Evolutionary conservation across 1,140 invertebrate species (phyloP).

Genomic region (Xylocopa sonorina): DNA sequence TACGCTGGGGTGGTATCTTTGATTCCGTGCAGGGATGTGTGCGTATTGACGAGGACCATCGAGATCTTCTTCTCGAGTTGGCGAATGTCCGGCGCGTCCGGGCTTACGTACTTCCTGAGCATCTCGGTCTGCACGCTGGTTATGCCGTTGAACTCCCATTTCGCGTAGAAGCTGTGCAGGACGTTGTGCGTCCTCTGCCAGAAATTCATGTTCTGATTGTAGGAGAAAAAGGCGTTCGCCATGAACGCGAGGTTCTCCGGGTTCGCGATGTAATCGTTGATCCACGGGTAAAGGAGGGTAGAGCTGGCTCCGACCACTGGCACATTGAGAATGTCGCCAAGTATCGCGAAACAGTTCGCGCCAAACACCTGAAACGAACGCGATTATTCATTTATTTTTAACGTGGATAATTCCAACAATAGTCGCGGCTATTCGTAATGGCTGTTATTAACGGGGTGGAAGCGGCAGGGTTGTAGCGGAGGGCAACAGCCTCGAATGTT

Average conservation of each 20-base stretch:
- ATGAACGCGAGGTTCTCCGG: slow-evolving; percentile 84
- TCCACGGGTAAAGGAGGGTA: slow-evolving; percentile 84
- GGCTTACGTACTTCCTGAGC: slow-evolving; percentile 76
- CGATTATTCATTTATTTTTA: too few relatives aligned
- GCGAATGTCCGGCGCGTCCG: slow-evolving; percentile 72
- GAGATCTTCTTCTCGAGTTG: slow-evolving; percentile 80
- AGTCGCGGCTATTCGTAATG: too few relatives aligned
- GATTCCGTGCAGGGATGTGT: slow-evolving; percentile 81
- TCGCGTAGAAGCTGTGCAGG: slow-evolving; percentile 45
- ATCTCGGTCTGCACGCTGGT: slow-evolving; percentile 68
- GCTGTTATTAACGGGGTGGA: too few relatives aligned
- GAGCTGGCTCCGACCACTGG: slow-evolving; percentile 84
- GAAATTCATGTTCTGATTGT: slow-evolving; percentile 83
- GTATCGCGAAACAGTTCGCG: slow-evolving; percentile 80
- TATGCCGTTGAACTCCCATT: slow-evolving; percentile 59
- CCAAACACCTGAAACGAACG: slow-evolving; percentile 67
- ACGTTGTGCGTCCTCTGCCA: slow-evolving; percentile 84
- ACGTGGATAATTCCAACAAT: too few relatives aligned
- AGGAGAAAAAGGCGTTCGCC: slow-evolving; percentile 83
- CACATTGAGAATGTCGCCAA: slow-evolving; percentile 83
- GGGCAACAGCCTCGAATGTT: too few relatives aligned
- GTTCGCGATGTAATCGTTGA: slow-evolving; percentile 84
- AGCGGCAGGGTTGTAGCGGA: too few relatives aligned
- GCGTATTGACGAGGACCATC: slow-evolving; percentile 83
- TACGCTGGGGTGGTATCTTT: slow-evolving; percentile 80